Conservation (phyloP, 2,797 vertebrate genomes). For the Erithacus rubecula region DNA sequence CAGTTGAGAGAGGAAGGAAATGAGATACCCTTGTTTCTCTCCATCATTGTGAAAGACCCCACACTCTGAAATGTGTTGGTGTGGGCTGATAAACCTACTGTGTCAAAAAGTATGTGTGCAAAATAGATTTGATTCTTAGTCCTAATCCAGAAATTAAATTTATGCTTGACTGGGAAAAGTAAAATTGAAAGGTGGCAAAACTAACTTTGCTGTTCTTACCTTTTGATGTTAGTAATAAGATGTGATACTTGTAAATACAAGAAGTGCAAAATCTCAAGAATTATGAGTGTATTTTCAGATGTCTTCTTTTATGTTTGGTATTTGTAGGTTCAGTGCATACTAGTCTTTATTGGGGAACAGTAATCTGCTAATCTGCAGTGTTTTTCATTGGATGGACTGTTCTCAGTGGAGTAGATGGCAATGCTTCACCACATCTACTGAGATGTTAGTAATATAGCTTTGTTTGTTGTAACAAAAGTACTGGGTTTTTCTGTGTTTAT, state of each 20-base stretch:
- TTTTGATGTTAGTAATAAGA: background rate
- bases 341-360: background rate
- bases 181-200: background rate
- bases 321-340: background rate
- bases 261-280: background rate
- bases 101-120: background rate
- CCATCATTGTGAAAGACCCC: background rate
- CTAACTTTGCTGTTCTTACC: background rate
- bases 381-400: background rate
- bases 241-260: background rate
- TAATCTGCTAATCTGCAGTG: background rate
- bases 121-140: background rate
- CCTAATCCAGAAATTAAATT: background rate
- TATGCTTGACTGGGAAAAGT: background rate
- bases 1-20: background rate
- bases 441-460: background rate
- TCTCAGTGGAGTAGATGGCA: background rate
- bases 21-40: background rate
- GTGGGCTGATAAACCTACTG: rapidly evolving
- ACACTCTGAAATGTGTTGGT: background rate
- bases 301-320: background rate
- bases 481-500: background rate
- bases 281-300: background rate
- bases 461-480: background rate
- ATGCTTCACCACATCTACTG: background rate